phyloP scores from a whole-genome alignment of 2,888 invertebrate genomes.

The Eudemis profundana region DNA sequence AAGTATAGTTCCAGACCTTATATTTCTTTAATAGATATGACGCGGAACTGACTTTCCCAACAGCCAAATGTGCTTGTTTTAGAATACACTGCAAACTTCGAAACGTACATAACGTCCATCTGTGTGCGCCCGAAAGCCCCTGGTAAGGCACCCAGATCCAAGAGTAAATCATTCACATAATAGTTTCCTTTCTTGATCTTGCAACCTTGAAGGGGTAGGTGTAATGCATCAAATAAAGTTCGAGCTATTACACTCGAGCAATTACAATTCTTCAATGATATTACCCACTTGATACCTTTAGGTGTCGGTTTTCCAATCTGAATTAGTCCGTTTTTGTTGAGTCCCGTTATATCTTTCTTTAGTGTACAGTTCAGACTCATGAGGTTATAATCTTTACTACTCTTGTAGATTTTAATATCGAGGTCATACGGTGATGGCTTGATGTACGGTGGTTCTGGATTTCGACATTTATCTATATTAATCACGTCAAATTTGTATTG shows the following conservation, averaged over 20 bases:
- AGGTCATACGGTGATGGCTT: neutral
- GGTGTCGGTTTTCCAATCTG: neutral
- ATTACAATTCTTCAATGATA: slow-evolving; percentile 12
- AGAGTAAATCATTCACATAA: neutral
- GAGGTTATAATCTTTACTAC: neutral
- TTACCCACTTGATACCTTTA: neutral
- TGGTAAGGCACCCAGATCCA: neutral
- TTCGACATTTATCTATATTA: neutral
- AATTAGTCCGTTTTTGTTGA: neutral
- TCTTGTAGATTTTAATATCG: neutral
- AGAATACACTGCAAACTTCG: neutral
- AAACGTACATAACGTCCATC: neutral
- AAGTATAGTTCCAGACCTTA: neutral
- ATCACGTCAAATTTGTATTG: neutral
- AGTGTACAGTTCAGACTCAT: neutral
- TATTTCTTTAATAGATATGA: neutral
- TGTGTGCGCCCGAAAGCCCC: neutral
- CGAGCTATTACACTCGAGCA: neutral
- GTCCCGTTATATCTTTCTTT: neutral
- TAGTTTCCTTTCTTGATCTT: slow-evolving; percentile 13
- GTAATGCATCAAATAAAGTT: neutral
- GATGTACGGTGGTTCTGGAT: slow-evolving; percentile 2
- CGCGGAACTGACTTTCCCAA: neutral
- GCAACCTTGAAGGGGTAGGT: neutral
- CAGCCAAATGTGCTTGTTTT: neutral